Conservation (phyloP, 2,113 vertebrate species). For the Elaphurus davidianus region DNA sequence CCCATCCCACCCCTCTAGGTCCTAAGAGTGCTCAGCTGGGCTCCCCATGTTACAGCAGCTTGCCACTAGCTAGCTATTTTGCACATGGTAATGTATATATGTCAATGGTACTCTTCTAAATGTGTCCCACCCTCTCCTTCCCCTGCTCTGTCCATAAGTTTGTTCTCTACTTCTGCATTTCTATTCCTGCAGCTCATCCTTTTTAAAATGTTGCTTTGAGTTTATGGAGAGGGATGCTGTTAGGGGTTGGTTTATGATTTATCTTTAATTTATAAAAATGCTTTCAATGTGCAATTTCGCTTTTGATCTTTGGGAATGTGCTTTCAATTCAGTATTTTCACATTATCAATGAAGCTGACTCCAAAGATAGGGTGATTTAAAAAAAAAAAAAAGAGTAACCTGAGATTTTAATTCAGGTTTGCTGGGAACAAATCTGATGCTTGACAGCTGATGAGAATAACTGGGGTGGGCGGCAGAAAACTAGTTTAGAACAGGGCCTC, state of each 20-base stretch:
- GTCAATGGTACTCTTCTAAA: not conserved
- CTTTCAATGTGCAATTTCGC: not conserved
- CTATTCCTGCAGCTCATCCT: not conserved
- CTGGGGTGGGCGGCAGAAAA: not conserved
- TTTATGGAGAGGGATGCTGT: not conserved
- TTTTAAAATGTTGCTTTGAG: not conserved
- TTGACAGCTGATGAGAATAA: not conserved
- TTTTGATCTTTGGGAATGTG: not conserved
- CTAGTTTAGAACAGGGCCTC: not conserved
- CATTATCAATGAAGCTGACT: not conserved
- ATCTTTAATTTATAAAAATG: not conserved
- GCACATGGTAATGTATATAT: not conserved
- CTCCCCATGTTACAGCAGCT: not conserved
- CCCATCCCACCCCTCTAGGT: not conserved
- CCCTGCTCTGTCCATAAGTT: not conserved
- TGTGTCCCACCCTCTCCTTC: not conserved
- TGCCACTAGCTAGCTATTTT: not conserved
- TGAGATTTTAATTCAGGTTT: not conserved
- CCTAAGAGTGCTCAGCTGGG: not conserved
- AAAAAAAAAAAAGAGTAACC: not conserved
- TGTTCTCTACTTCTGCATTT: not conserved
- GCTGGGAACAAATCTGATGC: not conserved
- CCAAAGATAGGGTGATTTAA: not conserved
- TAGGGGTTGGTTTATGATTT: not conserved
- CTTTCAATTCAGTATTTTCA: not conserved